Conservation (phyloP, 2,113 vertebrate species). For the Etheostoma cragini region DNA sequence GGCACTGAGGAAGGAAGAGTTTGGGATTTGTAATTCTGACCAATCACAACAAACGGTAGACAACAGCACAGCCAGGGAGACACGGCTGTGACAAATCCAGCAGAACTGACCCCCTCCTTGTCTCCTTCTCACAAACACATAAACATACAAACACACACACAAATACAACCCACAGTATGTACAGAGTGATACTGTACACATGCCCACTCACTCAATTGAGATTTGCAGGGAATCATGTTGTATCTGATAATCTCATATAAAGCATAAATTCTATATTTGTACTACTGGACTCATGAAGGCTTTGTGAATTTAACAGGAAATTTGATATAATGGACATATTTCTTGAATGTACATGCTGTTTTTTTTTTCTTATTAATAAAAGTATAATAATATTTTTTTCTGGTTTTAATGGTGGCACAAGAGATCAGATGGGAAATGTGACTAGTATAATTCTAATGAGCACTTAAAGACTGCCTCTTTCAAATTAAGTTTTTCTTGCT, state of each 20-base stretch:
- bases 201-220: constrained; percentile 31
- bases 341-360: constrained; percentile 72
- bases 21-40: constrained; percentile 75
- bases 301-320: constrained; percentile 65
- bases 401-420: constrained; percentile 33
- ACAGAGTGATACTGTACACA: constrained; percentile 29
- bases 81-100: constrained; percentile 82
- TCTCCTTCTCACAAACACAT: background rate
- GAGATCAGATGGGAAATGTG: constrained; percentile 26
- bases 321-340: constrained; percentile 67
- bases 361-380: constrained; percentile 37
- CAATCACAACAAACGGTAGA: constrained; percentile 77
- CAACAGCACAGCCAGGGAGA: constrained; percentile 87
- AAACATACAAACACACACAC: background rate
- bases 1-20: constrained; percentile 83
- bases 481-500: constrained; percentile 30
- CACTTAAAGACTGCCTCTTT: constrained; percentile 57
- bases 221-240: constrained; percentile 73
- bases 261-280: constrained; percentile 77
- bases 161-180: constrained; percentile 25
- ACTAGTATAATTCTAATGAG: constrained; percentile 45
- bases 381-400: constrained; percentile 20
- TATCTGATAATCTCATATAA: constrained; percentile 62
- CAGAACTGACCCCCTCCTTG: background rate
- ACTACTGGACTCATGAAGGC: constrained; percentile 61